A percentile compares a stretch with the other conserved stretches of the same genome.
Evolutionary conservation across 2,888 invertebrate species (phyloP).

Genomic region (Criorhina ranunculi): DNA sequence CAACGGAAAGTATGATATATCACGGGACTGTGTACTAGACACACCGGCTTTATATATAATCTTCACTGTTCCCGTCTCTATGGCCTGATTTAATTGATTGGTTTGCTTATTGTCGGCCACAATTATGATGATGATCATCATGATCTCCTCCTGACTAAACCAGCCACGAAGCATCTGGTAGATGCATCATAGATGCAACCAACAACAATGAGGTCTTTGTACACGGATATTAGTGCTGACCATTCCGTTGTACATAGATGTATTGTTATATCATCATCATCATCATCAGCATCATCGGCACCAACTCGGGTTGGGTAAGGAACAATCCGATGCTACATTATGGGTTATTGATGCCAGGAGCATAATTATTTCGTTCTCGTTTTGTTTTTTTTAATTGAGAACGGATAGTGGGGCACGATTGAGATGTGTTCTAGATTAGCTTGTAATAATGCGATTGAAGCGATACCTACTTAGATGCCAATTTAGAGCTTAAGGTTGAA

Average conservation of each 20-base stretch:
- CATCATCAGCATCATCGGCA: not conserved
- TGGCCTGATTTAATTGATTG: slow-evolving; percentile 76
- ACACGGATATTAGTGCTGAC: slow-evolving; percentile 53
- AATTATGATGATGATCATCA: slow-evolving; percentile 71
- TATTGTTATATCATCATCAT: slow-evolving; percentile 50
- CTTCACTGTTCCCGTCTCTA: slow-evolving; percentile 33
- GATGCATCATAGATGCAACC: not conserved
- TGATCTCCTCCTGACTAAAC: slow-evolving; percentile 53
- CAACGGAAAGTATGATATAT: slow-evolving; percentile 1
- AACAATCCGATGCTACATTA: slow-evolving; percentile 34
- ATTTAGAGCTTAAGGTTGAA: slow-evolving; percentile 33
- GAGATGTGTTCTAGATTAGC: slow-evolving; percentile 55
- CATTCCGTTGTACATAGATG: slow-evolving; percentile 11
- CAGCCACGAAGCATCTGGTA: slow-evolving; percentile 29
- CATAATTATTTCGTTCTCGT: slow-evolving; percentile 18
- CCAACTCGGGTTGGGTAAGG: slow-evolving; percentile 3
- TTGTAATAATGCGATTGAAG: slow-evolving; percentile 21
- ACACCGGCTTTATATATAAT: too few relatives aligned
- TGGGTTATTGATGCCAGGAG: slow-evolving; percentile 50
- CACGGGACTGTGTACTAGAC: not conserved
- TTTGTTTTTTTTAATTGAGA: slow-evolving; percentile 34
- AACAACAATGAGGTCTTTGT: slow-evolving; percentile 64
- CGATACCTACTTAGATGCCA: slow-evolving; percentile 1
- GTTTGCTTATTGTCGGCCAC: slow-evolving; percentile 68
- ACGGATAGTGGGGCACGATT: slow-evolving; percentile 36